Base-by-base conservation (phyloP, 2,797 vertebrate species). In the Poecilia velifera region DNA sequence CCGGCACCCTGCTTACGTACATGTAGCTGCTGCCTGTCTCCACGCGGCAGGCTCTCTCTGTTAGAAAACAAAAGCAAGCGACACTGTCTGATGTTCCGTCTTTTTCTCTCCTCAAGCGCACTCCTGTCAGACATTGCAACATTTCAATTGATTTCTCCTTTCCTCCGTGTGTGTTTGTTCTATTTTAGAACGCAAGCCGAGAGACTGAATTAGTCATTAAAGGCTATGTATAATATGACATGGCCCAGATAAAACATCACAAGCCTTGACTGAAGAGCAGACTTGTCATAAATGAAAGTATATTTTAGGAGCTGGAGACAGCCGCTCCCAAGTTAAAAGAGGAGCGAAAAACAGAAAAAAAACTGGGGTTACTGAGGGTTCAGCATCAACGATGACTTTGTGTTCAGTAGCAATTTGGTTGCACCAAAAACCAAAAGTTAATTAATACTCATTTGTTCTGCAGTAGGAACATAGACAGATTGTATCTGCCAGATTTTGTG, bases 31-130 rank as follows among this genome's bases (percentile, higher is more conserved):
- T 91, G 92, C 79, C 89, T 87, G 88, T 92, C 91, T 93, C 89
- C 72, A 87, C 85, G 57, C 74, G 20, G 22, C 84, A 59, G 25
- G 73, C 85, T 80, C 83, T 81, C 86, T 90, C 84, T 47, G 86
- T 91, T 83, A 70, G 77, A 92, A 95, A 96, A 96, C 91, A 97
- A 95, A 95, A 93, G 93, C 87, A 95, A 88, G 95, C 93, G 90
- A 95, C 96, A 91, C 76, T 53, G 79, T 90, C 87, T 92, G 93
- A 94, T 92, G 90, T 90, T 81, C 94, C 91, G 39, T 91, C 90
- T 84, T 84, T 39, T 51, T 74, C 57, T 80, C 85, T 90, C 90
- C 89, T 91, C 91, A 90, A 94, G 91, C 91, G 77, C 85, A 91
- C 84, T 89, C 90, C 92, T 94, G 95, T 95, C 94, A 95, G 87